These are phyloP conservation scores for Crotalus tigris DNA, from an alignment of 2,113 vertebrate species.

Conservation along the genomic window DNA sequence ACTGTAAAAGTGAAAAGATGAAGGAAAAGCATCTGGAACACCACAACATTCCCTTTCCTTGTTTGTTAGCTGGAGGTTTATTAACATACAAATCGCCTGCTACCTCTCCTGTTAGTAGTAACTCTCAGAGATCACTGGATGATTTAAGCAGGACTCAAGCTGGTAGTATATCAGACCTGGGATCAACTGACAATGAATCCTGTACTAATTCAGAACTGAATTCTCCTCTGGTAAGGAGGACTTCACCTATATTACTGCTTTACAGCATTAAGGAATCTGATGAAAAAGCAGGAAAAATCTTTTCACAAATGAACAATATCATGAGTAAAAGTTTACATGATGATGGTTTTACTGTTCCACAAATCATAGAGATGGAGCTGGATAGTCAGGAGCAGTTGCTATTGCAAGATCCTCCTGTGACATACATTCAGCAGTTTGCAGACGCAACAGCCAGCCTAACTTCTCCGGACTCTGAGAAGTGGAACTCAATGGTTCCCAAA, in stretches of 20 bases:
- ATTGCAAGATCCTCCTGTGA: conserved; percentile 96
- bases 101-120: conserved; percentile 81
- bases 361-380: conserved; percentile 99
- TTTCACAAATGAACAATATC: conserved; percentile 97
- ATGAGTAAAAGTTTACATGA: conserved; percentile 97
- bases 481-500: conserved; percentile 89
- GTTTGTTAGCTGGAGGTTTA: conserved; percentile 92
- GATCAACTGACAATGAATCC: conserved; percentile 93
- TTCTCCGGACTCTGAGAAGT: conserved; percentile 90
- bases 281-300: conserved; percentile 95
- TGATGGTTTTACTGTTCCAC: conserved; percentile 96
- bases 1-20: conserved; percentile 88
- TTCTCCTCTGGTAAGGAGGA: conserved; percentile 87
- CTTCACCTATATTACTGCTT: conserved; percentile 90
- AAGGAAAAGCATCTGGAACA: conserved; percentile 93
- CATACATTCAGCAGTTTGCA: conserved; percentile 98
- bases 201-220: conserved; percentile 86
- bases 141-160: conserved; percentile 90
- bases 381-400: conserved; percentile 95
- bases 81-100: conserved; percentile 92
- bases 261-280: conserved; percentile 98
- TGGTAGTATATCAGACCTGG: conserved; percentile 86
- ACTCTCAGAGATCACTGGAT: conserved; percentile 83
- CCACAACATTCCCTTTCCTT: conserved; percentile 99
- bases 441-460: conserved; percentile 86